Evolutionary conservation across 2,888 invertebrate genomes (phyloP).

Genomic region (Lasioglossum villosulum): DNA sequence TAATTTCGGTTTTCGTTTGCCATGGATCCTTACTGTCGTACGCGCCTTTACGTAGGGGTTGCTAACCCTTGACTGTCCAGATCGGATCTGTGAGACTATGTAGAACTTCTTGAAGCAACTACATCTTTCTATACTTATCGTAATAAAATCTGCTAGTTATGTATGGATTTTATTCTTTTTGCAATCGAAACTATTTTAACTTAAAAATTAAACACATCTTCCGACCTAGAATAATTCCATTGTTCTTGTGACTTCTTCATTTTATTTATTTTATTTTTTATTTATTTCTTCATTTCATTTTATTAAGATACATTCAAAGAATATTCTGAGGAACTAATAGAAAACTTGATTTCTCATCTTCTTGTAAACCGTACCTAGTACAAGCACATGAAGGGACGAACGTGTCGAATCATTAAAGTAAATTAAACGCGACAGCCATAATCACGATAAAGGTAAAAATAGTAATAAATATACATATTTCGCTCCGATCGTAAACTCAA

Average conservation of each 20-base stretch:
- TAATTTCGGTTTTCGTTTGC: constrained; percentile 8
- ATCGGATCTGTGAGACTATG: background rate
- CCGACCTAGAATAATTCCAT: too few relatives aligned
- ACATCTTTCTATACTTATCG: background rate
- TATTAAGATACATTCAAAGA: too few relatives aligned
- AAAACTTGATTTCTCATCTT: background rate
- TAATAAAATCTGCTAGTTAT: background rate
- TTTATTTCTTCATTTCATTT: too few relatives aligned
- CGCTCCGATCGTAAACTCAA: background rate
- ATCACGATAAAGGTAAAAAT: background rate
- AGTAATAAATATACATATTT: background rate
- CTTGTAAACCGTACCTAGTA: background rate
- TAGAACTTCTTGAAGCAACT: background rate
- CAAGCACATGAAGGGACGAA: background rate
- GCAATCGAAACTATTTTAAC: too few relatives aligned
- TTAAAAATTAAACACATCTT: too few relatives aligned
- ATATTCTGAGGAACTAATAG: background rate
- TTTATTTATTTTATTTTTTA: too few relatives aligned
- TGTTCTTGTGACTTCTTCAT: too few relatives aligned
- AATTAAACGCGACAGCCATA: background rate
- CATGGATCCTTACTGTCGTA: background rate
- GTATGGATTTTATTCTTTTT: background rate
- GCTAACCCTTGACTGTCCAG: background rate
- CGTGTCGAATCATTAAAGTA: background rate
- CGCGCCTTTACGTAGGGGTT: background rate